Percentiles rank a stretch among this genome's conserved stretches.
These are phyloP conservation scores for Pycnomerus fuliginosus DNA, from an alignment of 2,888 invertebrate species.

Conservation along the genomic window DNA sequence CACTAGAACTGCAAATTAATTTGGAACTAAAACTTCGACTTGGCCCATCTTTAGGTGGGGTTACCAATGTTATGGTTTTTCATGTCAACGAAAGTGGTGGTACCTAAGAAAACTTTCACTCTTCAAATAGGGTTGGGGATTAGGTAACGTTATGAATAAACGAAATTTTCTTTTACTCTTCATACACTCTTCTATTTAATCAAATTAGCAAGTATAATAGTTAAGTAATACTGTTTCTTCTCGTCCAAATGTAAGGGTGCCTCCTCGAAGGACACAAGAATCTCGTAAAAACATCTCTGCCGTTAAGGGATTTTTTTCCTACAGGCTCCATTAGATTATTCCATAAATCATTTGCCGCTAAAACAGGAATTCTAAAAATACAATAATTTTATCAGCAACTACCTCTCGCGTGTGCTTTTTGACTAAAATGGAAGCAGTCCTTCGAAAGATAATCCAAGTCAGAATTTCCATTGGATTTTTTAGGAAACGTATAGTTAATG, in stretches of 20 bases:
- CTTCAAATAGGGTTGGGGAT: constrained; percentile 6
- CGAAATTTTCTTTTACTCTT: constrained; percentile 1
- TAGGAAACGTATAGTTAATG: constrained; percentile 51
- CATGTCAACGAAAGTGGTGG: constrained; percentile 6
- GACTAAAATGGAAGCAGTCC: constrained; percentile 67
- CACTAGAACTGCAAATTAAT: neutral
- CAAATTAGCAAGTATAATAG: neutral
- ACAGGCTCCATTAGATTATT: constrained; percentile 61
- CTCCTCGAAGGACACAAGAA: constrained; percentile 55
- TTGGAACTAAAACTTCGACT: neutral
- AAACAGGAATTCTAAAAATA: no score
- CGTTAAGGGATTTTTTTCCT: constrained; percentile 51
- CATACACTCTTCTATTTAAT: constrained; percentile 2
- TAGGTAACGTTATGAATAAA: constrained; percentile 6
- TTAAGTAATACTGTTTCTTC: constrained; percentile 35
- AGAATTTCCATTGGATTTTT: constrained; percentile 45
- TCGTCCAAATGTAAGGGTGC: constrained; percentile 53
- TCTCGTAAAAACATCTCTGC: constrained; percentile 37
- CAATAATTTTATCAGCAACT: no score
- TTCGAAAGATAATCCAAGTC: constrained; percentile 58
- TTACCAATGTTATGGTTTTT: neutral
- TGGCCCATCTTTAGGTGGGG: neutral
- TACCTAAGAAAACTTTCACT: constrained; percentile 13
- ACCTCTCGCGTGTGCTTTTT: constrained; percentile 60
- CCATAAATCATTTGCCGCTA: constrained; percentile 61